Conservation (phyloP, 2,113 vertebrate species). For the Sceloporus tristichus region DNA sequence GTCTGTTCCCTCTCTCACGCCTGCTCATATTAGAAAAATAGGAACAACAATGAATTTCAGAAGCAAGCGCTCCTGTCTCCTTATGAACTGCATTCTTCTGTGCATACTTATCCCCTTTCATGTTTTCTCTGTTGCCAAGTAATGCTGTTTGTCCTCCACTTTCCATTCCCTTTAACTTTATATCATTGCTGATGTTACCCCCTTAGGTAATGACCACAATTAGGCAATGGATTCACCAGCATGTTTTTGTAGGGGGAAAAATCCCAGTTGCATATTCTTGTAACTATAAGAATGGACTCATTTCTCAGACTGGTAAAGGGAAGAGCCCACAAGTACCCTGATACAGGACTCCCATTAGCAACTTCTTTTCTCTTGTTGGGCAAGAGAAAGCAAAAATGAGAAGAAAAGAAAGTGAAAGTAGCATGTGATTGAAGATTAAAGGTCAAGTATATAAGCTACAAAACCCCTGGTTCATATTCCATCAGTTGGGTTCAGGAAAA, state of each 20-base stretch:
- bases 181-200: not conserved
- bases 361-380: not conserved
- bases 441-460: not conserved
- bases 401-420: not conserved
- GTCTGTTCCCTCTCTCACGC: not conserved
- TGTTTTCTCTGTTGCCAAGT: not conserved
- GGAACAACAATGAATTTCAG: conserved; percentile 1
- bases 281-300: too few relatives aligned
- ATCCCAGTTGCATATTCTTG: not conserved
- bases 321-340: not conserved
- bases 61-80: conserved; percentile 10
- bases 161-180: not conserved
- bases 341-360: too few relatives aligned
- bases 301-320: not conserved
- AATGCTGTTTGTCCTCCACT: not conserved
- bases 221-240: not conserved
- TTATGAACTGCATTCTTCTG: conserved; percentile 19
- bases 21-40: conserved; percentile 23
- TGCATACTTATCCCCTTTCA: not conserved
- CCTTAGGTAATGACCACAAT: not conserved
- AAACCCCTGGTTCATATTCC: not conserved
- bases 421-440: not conserved
- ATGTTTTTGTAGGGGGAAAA: not conserved
- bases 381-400: not conserved
- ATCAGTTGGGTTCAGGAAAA: not conserved